Evolutionary conservation across 2,888 invertebrate genomes (phyloP), one percentile per base, ranked within the genome.

Genomic region (Agonopterix alstromeriana): DNA sequence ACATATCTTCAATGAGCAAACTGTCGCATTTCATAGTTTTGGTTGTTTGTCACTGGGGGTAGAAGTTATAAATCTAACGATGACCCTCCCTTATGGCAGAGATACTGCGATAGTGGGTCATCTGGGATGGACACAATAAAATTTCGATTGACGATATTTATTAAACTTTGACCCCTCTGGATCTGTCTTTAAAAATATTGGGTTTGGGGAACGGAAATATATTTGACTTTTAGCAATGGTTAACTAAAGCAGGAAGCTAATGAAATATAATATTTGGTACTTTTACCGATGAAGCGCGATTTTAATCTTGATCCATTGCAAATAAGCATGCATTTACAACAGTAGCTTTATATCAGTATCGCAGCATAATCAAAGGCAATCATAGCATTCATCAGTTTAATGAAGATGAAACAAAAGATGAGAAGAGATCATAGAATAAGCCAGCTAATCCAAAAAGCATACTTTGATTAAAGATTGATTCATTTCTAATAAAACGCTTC

Each of bases 401-500:
- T 5, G 27, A 27, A 27, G 0, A 27, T 27, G 27, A 27, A 27
- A 27, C 27, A 47, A 46, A 45, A 36, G 48, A 38, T n/a, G 53
- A 54, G 49, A 9, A 35, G 50, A 49, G 48, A 52, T 44, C 27
- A 47, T 47, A 45, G 51, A 55, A 55, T 10, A 58, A 66, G 60
- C 50, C 60, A 52, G 55, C 57, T 73, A 69, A 76, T 77, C 73
- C 67, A 56, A 55, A 63, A 60, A 61, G 57, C 58, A 65, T 69
- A 67, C 68, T 68, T 72, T 71, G 72, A 77, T 76, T 70, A 73
- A 68, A 77, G 73, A 78, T 77, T 78, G 70, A 81, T 77, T 82
- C 72, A 73, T 77, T 77, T 77, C 67, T 75, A 78, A 48, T 48
- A 48, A 82, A 83, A 74, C 67, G 70, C 63, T 74, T 70, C 63